Conservation (phyloP, 92 coral and sea anemone genomes). For the Porites rus region DNA sequence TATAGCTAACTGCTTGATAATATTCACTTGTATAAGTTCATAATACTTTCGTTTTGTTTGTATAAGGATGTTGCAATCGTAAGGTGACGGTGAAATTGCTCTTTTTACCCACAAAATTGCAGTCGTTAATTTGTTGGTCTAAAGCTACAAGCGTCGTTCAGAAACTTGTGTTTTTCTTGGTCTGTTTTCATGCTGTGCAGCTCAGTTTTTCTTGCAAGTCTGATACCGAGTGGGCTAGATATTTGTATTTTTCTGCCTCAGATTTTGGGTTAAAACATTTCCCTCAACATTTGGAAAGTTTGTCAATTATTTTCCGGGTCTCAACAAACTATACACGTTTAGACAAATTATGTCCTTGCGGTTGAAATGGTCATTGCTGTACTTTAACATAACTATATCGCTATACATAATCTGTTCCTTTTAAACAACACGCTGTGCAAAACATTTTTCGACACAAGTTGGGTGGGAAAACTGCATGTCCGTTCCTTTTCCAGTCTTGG, state of each 20-base stretch:
- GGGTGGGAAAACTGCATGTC: no score
- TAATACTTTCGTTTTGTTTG: constrained; percentile 40
- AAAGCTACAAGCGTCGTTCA: not conserved
- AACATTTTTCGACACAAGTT: no score
- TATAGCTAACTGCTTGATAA: no score
- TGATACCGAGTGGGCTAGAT: not conserved
- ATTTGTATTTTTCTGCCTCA: not conserved
- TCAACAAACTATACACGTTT: not conserved
- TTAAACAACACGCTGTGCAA: no score
- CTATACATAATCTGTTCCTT: no score
- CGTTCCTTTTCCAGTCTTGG: no score
- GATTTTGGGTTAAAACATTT: constrained; percentile 4
- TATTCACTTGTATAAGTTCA: constrained; percentile 7
- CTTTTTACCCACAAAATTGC: not conserved
- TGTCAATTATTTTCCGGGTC: not conserved
- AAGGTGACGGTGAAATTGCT: constrained; percentile 8
- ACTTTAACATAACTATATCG: no score
- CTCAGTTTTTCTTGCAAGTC: not conserved
- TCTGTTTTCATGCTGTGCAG: not conserved
- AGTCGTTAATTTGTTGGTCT: not conserved
- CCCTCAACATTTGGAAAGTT: not conserved
- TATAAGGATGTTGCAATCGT: constrained; percentile 42
- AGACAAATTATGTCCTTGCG: constrained; percentile 8
- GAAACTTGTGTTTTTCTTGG: constrained; percentile 8
- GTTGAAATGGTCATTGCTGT: no score